Evolutionary conservation across 2,113 vertebrate genomes (phyloP).

Genomic region (Scomber colias): DNA sequence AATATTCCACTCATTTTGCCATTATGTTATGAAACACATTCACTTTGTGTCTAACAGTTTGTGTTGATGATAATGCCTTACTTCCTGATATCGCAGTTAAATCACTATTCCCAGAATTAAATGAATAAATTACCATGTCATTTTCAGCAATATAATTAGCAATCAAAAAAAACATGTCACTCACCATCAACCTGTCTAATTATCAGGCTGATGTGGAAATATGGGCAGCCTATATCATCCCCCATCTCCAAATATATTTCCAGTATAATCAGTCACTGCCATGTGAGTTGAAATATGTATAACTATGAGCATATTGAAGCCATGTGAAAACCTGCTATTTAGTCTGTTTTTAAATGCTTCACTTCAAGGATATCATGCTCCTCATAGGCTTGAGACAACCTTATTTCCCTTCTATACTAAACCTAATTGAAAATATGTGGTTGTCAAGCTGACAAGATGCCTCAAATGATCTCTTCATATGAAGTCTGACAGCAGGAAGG

Average conservation of each 20-base stretch:
- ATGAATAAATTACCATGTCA: constrained; percentile 24
- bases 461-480: not conserved
- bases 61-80: not conserved
- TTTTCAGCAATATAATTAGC: constrained; percentile 19
- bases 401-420: too few species aligned
- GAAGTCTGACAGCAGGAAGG: not conserved
- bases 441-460: not conserved
- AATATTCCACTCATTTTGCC: not conserved
- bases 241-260: not conserved
- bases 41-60: not conserved
- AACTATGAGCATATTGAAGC: too few species aligned
- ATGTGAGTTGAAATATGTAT: too few species aligned
- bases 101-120: not conserved
- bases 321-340: too few species aligned
- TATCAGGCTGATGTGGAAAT: not conserved
- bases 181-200: not conserved
- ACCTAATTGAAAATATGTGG: too few species aligned
- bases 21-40: constrained; percentile 18
- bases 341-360: too few species aligned
- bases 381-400: too few species aligned
- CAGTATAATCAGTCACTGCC: not conserved
- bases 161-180: constrained; percentile 6
- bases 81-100: not conserved
- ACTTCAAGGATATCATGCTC: too few species aligned
- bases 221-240: not conserved